Evolutionary conservation across 2,797 vertebrate species (phyloP).

Genomic region (Salarias fasciatus): DNA sequence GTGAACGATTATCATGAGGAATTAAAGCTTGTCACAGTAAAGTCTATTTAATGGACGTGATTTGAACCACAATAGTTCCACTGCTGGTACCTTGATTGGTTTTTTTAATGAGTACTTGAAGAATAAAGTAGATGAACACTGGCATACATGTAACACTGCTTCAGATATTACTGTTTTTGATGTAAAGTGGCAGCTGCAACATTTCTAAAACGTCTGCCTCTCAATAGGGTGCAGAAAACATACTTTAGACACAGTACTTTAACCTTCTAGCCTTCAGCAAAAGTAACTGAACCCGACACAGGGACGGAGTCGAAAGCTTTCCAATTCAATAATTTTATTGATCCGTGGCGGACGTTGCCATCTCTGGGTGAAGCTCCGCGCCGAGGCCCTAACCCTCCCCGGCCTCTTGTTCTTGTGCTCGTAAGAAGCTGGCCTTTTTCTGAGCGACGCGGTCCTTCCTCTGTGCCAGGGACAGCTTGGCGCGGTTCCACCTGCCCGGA

Average conservation of each 20-base stretch:
- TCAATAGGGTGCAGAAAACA: too few relatives aligned
- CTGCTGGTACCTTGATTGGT: too few relatives aligned
- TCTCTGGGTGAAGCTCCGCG: slow-evolving; percentile 7
- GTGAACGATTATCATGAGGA: background rate
- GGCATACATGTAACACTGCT: too few relatives aligned
- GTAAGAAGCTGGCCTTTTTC: slow-evolving; percentile 98
- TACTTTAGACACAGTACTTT: too few relatives aligned
- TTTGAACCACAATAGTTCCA: too few relatives aligned
- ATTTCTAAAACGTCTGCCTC: too few relatives aligned
- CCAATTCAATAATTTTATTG: slow-evolving; percentile 81
- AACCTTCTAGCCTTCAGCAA: too few relatives aligned
- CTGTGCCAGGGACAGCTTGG: slow-evolving; percentile 96
- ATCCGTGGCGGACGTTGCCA: slow-evolving; percentile 54
- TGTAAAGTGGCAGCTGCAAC: too few relatives aligned
- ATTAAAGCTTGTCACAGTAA: slow-evolving; percentile 8
- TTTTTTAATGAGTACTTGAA: too few relatives aligned
- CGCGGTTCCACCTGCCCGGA: slow-evolving; percentile 92
- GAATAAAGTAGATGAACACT: too few relatives aligned
- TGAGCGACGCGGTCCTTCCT: slow-evolving; percentile 97
- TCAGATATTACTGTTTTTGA: too few relatives aligned
- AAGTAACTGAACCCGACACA: background rate
- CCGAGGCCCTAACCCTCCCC: slow-evolving; percentile 87
- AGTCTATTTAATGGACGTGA: slow-evolving; percentile 7
- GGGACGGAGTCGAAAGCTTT: slow-evolving; percentile 7
- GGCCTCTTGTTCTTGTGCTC: slow-evolving; percentile 90